Evolutionary conservation across 2,113 vertebrate genomes (phyloP).

Genomic region (Neotragus pygmaeus): DNA sequence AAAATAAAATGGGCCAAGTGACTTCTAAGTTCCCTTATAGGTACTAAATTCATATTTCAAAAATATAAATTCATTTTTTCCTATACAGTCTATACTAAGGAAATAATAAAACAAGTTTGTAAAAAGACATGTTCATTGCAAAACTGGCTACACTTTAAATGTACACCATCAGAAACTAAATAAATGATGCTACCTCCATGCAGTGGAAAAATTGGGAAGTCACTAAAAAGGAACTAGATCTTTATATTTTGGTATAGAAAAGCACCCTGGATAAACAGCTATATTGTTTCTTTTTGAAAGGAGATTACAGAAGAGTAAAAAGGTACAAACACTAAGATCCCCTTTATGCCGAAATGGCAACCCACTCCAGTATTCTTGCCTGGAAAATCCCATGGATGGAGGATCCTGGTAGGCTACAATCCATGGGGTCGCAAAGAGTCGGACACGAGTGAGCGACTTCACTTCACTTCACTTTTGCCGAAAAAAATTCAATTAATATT

Average conservation of each 20-base stretch:
- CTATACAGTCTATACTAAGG: neutral
- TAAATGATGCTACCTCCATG: neutral
- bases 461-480: too few species aligned
- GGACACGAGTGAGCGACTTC: too few species aligned
- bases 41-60: neutral
- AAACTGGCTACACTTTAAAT: neutral
- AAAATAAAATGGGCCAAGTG: neutral
- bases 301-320: neutral
- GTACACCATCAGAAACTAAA: neutral
- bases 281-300: neutral
- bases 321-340: neutral
- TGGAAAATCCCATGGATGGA: too few species aligned
- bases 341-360: neutral
- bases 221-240: neutral
- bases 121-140: neutral
- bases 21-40: neutral
- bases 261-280: neutral
- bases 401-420: too few species aligned
- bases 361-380: too few species aligned
- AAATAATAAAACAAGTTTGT: neutral
- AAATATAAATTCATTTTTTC: neutral
- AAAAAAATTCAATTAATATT: neutral
- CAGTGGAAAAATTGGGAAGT: neutral
- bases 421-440: too few species aligned
- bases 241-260: neutral